A percentile compares a stretch with the other conserved stretches of the same genome.
Conservation (phyloP, 2,888 invertebrate genomes). For the Chymomyza procnemis region DNA sequence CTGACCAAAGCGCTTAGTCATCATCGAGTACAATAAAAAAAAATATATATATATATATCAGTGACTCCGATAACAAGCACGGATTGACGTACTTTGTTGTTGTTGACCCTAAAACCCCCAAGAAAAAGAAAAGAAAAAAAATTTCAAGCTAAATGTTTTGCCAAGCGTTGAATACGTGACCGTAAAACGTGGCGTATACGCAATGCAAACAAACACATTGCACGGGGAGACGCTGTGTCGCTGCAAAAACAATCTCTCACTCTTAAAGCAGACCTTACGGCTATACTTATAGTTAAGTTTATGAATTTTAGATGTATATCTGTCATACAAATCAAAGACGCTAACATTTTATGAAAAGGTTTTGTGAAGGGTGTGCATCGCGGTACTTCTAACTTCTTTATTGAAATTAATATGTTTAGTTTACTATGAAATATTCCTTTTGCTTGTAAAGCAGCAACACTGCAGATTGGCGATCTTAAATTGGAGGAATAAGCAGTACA, state of each 20-base stretch:
- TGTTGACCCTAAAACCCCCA: conserved; percentile 29
- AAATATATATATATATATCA: background rate
- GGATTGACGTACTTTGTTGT: background rate
- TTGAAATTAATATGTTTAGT: too few species aligned
- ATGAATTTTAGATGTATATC: background rate
- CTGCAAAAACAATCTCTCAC: background rate
- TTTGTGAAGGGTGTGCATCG: too few species aligned
- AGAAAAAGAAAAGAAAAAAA: conserved; percentile 12
- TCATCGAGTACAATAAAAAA: background rate
- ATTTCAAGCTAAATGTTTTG: conserved; percentile 39
- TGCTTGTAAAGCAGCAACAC: too few species aligned
- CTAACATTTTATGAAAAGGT: too few species aligned
- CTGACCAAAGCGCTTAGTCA: conserved; percentile 24
- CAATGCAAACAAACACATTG: conserved; percentile 26
- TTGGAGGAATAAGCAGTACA: too few species aligned
- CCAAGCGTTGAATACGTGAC: conserved; percentile 34
- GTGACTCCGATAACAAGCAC: background rate
- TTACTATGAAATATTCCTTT: too few species aligned
- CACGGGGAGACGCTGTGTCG: background rate
- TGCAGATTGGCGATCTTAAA: too few species aligned
- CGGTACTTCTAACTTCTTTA: too few species aligned
- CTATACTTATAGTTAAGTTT: background rate
- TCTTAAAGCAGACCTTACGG: background rate
- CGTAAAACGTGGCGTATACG: conserved; percentile 44
- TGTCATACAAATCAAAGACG: too few species aligned